A percentile compares a stretch with the other conserved stretches of the same genome.
Evolutionary conservation across 2,888 invertebrate genomes (phyloP).

Genomic region (Nezara viridula): DNA sequence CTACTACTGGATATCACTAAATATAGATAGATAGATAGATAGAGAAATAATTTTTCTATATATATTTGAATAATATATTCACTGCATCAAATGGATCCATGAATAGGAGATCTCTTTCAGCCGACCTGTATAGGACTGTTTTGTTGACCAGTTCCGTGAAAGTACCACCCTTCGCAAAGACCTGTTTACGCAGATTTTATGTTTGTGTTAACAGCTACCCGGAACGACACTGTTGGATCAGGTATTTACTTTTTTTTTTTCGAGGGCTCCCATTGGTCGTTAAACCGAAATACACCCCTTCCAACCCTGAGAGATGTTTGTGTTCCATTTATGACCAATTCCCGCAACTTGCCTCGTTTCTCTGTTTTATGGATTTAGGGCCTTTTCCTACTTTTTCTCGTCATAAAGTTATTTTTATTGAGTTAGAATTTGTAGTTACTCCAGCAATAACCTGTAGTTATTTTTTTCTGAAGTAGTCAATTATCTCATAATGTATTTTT

Average conservation of each 20-base stretch:
- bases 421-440: not conserved
- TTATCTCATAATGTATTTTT: not conserved
- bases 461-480: not conserved
- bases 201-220: not conserved
- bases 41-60: no score
- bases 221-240: not conserved
- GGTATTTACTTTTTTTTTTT: slow-evolving; percentile 24
- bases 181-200: slow-evolving; percentile 20
- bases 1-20: no score
- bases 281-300: slow-evolving; percentile 22
- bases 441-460: not conserved
- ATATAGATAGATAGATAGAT: no score
- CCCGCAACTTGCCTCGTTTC: not conserved
- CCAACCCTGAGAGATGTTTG: not conserved
- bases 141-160: not conserved
- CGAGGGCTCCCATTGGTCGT: slow-evolving; percentile 11
- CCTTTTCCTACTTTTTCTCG: slow-evolving; percentile 6
- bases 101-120: not conserved
- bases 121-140: not conserved
- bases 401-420: slow-evolving; percentile 22
- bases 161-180: not conserved
- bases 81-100: no score
- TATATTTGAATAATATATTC: no score
- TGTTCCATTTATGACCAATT: slow-evolving; percentile 25
- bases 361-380: not conserved